Conservation (phyloP, 2,797 vertebrate genomes). For the Aselliscus stoliczkanus region DNA sequence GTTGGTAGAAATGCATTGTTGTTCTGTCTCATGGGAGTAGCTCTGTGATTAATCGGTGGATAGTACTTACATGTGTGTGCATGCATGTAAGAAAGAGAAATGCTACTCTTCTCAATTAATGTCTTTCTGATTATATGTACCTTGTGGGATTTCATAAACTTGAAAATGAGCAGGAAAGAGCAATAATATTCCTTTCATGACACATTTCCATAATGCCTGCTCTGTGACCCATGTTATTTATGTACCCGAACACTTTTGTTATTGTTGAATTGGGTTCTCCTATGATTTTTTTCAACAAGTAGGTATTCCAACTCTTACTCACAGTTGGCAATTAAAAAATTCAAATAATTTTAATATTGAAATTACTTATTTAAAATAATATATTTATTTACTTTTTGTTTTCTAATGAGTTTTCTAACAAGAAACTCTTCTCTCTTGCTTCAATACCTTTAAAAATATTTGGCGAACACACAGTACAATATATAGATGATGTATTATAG, state of each 20-base stretch:
- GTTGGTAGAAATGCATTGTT: conserved; percentile 13
- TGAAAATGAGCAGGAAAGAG: conserved; percentile 6
- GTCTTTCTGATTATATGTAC: background rate
- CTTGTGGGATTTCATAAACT: background rate
- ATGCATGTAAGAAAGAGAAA: background rate
- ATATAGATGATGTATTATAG: too few relatives aligned
- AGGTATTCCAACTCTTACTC: background rate
- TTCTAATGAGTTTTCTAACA: conserved; percentile 26
- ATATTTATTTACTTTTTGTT: background rate
- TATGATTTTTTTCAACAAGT: background rate
- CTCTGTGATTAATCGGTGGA: background rate
- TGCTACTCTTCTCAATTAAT: background rate
- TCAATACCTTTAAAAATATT: background rate
- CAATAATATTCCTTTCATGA: background rate
- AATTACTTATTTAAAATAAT: conserved; percentile 30
- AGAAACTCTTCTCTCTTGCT: background rate
- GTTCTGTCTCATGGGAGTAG: background rate
- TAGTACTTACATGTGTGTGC: background rate
- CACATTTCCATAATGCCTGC: background rate
- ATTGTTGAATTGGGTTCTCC: background rate
- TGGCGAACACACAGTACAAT: too few relatives aligned
- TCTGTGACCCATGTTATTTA: background rate
- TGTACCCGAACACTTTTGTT: background rate
- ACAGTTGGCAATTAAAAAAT: background rate
- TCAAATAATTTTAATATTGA: conserved; percentile 22